phyloP scores from a whole-genome alignment of 2,113 vertebrate species.

The Conger conger region DNA sequence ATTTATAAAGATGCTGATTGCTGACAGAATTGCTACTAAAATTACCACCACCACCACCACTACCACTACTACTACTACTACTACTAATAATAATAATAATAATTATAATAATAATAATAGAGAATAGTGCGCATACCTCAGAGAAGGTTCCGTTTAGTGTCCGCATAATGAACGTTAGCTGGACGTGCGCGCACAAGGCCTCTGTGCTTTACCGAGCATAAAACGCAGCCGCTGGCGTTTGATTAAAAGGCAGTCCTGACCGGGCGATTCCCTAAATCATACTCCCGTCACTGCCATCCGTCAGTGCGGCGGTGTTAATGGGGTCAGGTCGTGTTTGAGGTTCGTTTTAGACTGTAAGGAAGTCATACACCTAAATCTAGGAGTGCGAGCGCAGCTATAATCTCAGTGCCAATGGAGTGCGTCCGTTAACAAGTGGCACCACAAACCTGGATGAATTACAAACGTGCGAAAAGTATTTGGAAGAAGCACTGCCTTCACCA shows the following conservation, averaged over 20 bases:
- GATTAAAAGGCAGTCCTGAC: not conserved
- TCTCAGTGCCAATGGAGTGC: not conserved
- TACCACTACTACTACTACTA: not conserved
- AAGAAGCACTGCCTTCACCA: not conserved
- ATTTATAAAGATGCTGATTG: too few relatives aligned
- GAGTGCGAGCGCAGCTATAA: not conserved
- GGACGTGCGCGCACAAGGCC: not conserved
- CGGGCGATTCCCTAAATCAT: not conserved
- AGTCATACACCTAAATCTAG: not conserved
- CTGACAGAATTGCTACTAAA: too few relatives aligned
- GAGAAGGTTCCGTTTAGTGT: not conserved
- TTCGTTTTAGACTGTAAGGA: not conserved
- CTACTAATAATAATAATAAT: not conserved
- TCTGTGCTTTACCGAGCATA: not conserved
- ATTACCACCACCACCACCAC: too few relatives aligned
- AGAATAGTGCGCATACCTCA: not conserved
- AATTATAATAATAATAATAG: not conserved
- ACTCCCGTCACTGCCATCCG: not conserved
- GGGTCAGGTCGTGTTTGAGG: not conserved
- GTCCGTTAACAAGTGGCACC: not conserved
- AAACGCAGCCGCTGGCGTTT: not conserved
- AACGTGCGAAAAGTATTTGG: not conserved
- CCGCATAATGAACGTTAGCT: not conserved
- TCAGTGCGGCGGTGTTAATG: not conserved
- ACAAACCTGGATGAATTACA: not conserved